Evolutionary conservation across 2,797 vertebrate genomes (phyloP), one percentile per base, ranked within the genome.

Genomic region (Gallinago nigripennis): DNA sequence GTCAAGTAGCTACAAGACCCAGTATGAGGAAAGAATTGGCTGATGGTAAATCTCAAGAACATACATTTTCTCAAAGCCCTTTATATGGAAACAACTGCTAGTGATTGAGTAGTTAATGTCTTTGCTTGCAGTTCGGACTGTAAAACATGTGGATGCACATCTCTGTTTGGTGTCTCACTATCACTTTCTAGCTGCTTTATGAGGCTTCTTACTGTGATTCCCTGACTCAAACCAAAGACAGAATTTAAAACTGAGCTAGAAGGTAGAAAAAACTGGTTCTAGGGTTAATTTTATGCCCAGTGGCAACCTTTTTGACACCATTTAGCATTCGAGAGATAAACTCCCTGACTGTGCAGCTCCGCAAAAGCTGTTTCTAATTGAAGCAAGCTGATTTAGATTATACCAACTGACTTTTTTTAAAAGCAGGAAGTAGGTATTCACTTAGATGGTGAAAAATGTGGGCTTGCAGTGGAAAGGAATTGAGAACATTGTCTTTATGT

Each of bases 381-480:
- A 91, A 95, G 88, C 60, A 82, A 91, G 39, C 43, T 86, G 63
- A 90, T 83, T 90, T 84, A 84, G 33, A 84, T 93, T 84, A 77
- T 25, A 79, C 9, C n/a, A 68, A 80, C 28, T 68, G 71, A 63
- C 65, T 28, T 72, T 39, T 80, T 71, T 86, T 73, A 8, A 70
- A 86, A 86, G 50, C 16, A 68, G 50, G 19, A 90, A 78, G 33
- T 18, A 88, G 23, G 23, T 28, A 78, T 78, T 61, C 57, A 45
- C 39, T 81, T 75, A 75, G 66, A 88, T 2, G 2, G 9, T 68
- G n/a, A 82, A 91, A 92, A 90, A 37, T 17, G 11, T 9, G 19
- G 31, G 27, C 33, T 83, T 91, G 14, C 33, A 75, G 28, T 37
- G 8, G 20, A 89, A 87, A 72, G 14, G n/a, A 94, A 81, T 27